These are phyloP conservation scores for Melanostoma scalare DNA, from an alignment of 2,888 invertebrate genomes.

Conservation along the genomic window DNA sequence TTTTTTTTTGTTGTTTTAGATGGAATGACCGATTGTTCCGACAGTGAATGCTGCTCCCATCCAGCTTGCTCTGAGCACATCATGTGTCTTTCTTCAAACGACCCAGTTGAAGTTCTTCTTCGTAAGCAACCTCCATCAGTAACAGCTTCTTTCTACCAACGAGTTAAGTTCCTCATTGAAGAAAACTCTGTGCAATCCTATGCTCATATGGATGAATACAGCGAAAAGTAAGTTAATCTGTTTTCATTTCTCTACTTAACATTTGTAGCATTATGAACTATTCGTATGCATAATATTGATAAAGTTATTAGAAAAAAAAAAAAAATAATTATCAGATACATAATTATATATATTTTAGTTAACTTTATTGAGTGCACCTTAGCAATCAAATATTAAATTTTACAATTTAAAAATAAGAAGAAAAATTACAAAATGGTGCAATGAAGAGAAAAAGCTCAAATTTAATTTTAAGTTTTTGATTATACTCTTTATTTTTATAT, in stretches of 20 bases:
- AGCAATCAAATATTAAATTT: slow-evolving; percentile 38
- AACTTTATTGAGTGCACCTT: slow-evolving; percentile 74
- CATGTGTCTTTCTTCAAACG: slow-evolving; percentile 97
- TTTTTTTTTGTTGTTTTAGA: slow-evolving; percentile 85
- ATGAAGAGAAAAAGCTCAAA: slow-evolving; percentile 82
- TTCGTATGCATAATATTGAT: background rate
- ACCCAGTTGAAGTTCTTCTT: slow-evolving; percentile 97
- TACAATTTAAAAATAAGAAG: slow-evolving; percentile 18
- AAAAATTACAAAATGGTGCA: slow-evolving; percentile 77
- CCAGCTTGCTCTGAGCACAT: slow-evolving; percentile 93
- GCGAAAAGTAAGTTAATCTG: slow-evolving; percentile 93
- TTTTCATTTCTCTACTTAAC: slow-evolving; percentile 71
- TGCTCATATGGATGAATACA: slow-evolving; percentile 98
- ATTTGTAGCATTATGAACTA: slow-evolving; percentile 3
- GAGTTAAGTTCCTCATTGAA: slow-evolving; percentile 98
- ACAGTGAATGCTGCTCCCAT: slow-evolving; percentile 98
- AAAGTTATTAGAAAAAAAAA: background rate
- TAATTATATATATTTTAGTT: slow-evolving; percentile 41
- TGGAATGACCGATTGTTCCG: slow-evolving; percentile 98
- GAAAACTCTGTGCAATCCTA: slow-evolving; percentile 99
- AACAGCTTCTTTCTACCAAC: slow-evolving; percentile 98
- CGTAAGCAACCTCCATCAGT: slow-evolving; percentile 98
- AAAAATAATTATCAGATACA: slow-evolving; percentile 42
- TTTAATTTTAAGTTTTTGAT: slow-evolving; percentile 73
- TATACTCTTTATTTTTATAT: slow-evolving; percentile 61